phyloP scores from a whole-genome alignment of 2,888 invertebrate genomes.

The Volucella bombylans region DNA sequence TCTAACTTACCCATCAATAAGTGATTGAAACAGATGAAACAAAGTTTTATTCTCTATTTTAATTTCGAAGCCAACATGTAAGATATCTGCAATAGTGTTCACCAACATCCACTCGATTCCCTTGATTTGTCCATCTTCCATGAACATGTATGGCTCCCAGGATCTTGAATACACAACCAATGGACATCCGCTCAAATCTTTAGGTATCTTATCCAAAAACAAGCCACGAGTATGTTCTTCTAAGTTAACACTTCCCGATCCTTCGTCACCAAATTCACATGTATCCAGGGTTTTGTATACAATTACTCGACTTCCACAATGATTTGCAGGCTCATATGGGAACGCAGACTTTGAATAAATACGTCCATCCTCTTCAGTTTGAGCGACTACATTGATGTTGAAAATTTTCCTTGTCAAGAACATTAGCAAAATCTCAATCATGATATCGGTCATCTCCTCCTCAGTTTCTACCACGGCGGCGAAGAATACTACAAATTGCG shows the following conservation, averaged over 20 bases:
- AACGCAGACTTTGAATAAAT: conserved; percentile 79
- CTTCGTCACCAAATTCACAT: conserved; percentile 76
- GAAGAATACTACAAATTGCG: conserved; percentile 80
- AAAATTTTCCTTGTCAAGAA: conserved; percentile 79
- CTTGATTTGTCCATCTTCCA: conserved; percentile 68
- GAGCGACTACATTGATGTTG: conserved; percentile 80
- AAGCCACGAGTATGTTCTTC: conserved; percentile 76
- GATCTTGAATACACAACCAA: conserved; percentile 79
- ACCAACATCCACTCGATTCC: conserved; percentile 81
- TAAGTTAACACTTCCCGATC: conserved; percentile 46
- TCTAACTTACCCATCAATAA: conserved; percentile 78
- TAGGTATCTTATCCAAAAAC: conserved; percentile 80
- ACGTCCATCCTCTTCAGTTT: conserved; percentile 76
- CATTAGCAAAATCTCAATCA: conserved; percentile 78
- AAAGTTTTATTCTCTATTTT: conserved; percentile 78
- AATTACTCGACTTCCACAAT: conserved; percentile 80
- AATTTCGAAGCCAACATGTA: conserved; percentile 79
- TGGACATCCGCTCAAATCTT: conserved; percentile 79
- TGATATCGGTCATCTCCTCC: conserved; percentile 79
- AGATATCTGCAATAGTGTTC: conserved; percentile 78
- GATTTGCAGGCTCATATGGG: conserved; percentile 80
- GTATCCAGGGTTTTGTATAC: conserved; percentile 78
- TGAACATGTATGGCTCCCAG: conserved; percentile 81
- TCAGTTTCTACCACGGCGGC: conserved; percentile 77
- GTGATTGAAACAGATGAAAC: conserved; percentile 79